Percentiles rank a stretch among this genome's conserved stretches.
Conservation (phyloP, 1,140 invertebrate genomes). For the Eriocheir sinensis region DNA sequence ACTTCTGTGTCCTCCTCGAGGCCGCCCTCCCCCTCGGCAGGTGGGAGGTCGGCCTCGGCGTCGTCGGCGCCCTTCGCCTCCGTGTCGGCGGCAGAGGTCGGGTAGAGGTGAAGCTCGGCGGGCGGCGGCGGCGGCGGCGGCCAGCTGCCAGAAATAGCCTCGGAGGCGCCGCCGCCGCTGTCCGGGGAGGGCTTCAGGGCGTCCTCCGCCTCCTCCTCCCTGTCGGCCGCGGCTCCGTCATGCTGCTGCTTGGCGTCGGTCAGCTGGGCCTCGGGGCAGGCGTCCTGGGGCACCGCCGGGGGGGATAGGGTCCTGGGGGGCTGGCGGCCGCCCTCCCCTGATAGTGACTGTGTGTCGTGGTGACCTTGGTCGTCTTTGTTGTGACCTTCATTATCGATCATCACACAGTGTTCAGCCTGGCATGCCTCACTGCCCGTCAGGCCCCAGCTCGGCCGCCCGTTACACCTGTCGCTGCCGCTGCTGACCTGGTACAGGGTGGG, state of each 20-base stretch:
- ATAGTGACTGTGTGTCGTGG: not conserved
- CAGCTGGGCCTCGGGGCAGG: conserved; percentile 18
- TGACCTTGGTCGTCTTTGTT: conserved; percentile 50
- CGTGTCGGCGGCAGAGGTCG: conserved; percentile 68
- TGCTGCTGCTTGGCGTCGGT: not conserved
- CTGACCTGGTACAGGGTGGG: not conserved
- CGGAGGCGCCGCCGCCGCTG: not conserved
- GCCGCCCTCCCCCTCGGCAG: conserved; percentile 34
- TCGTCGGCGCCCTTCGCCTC: conserved; percentile 55
- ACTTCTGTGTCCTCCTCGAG: conserved; percentile 68
- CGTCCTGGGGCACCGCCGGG: conserved; percentile 9
- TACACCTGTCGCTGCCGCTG: not conserved
- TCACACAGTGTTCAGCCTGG: conserved; percentile 40
- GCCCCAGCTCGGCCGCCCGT: conserved; percentile 29
- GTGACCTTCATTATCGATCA: conserved; percentile 66
- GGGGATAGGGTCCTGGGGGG: conserved; percentile 19
- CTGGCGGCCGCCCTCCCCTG: conserved; percentile 31
- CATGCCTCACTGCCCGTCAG: conserved; percentile 38
- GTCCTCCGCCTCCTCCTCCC: not conserved
- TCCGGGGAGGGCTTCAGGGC: conserved; percentile 47
- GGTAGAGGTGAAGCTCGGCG: conserved; percentile 71
- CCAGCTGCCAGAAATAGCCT: conserved; percentile 70
- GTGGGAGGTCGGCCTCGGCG: conserved; percentile 50
- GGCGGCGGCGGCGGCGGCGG: conserved; percentile 60
- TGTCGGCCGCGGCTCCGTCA: not conserved